Percentiles rank a stretch among this genome's conserved stretches.
phyloP scores from a whole-genome alignment of 1,140 invertebrate species.

The Brachionus rubens region DNA sequence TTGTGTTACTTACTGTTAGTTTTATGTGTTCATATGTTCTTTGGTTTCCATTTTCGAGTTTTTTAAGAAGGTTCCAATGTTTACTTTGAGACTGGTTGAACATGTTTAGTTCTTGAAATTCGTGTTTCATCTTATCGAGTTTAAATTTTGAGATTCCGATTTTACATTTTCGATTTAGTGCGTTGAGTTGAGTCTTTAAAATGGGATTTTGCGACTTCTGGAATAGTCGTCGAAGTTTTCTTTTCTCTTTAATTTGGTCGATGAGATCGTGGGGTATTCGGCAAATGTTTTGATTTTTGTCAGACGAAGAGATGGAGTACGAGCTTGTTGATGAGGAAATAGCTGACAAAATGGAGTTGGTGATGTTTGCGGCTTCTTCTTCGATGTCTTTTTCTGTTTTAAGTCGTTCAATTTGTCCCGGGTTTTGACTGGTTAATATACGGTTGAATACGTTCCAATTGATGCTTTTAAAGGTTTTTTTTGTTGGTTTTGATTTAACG shows the following conservation, averaged over 20 bases:
- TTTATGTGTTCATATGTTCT: too few species aligned
- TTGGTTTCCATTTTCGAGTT: too few species aligned
- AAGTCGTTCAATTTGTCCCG: neutral
- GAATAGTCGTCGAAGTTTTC: neutral
- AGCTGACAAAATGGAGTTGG: neutral
- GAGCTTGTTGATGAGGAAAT: neutral
- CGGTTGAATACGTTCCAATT: neutral
- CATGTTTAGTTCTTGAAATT: too few species aligned
- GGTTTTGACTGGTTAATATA: neutral
- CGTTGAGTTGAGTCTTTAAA: neutral
- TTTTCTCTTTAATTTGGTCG: neutral
- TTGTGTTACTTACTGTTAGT: too few species aligned
- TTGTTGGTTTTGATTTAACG: neutral
- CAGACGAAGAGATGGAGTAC: neutral
- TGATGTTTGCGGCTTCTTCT: neutral
- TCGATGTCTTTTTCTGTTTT: neutral
- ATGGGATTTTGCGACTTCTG: neutral
- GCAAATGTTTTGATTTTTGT: neutral
- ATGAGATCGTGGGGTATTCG: neutral
- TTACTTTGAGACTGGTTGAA: too few species aligned
- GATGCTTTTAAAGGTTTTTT: neutral
- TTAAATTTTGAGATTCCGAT: neutral
- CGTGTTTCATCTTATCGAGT: too few species aligned
- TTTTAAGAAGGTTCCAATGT: too few species aligned
- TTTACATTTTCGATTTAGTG: neutral